Percentiles rank a stretch among this genome's conserved stretches.
Conservation (phyloP, 2,797 vertebrate species). For the Clamator glandarius region DNA sequence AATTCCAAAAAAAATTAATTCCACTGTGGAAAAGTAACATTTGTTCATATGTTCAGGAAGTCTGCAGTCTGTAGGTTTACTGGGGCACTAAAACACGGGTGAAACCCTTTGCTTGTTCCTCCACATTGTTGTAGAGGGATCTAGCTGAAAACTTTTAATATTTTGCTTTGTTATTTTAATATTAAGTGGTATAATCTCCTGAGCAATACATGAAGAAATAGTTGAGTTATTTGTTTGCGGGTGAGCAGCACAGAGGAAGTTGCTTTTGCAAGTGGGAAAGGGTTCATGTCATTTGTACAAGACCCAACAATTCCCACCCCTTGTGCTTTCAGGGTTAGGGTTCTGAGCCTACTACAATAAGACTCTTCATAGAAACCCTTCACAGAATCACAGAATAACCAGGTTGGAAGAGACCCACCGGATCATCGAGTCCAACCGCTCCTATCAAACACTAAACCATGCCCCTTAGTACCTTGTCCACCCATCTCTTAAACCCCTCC, state of each 20-base stretch:
- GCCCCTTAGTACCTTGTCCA: no score
- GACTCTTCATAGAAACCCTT: neutral
- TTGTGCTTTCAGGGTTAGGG: neutral
- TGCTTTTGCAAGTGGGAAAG: neutral
- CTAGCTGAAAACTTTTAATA: neutral
- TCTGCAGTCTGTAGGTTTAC: neutral
- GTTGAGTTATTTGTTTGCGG: neutral
- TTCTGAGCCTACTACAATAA: neutral
- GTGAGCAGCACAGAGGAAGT: neutral
- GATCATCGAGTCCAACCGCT: no score
- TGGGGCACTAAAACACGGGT: neutral
- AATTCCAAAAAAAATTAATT: neutral
- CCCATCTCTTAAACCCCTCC: no score
- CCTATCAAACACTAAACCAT: no score
- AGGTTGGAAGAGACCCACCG: no score
- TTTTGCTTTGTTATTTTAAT: neutral
- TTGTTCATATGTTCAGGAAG: neutral
- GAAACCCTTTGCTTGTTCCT: neutral
- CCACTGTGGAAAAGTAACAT: neutral
- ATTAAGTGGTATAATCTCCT: neutral
- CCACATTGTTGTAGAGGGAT: neutral
- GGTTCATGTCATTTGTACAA: neutral
- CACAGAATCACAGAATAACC: no score
- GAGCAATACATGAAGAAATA: neutral
- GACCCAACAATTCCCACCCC: neutral